Conservation (phyloP, 2,797 vertebrate species). For the Apogon hyalosoma region DNA sequence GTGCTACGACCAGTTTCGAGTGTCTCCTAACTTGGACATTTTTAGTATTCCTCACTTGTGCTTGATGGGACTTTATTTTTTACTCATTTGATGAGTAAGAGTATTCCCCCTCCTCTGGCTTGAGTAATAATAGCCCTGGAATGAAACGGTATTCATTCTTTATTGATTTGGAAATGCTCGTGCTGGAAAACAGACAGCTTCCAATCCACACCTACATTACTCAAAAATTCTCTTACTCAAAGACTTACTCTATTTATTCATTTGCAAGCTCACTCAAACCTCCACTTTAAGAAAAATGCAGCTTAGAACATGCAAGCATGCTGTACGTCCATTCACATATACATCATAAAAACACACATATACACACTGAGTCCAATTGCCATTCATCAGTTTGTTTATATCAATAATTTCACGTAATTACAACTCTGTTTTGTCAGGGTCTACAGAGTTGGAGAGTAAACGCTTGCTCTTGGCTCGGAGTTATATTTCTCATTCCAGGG, state of each 20-base stretch:
- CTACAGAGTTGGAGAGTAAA: conserved; percentile 61
- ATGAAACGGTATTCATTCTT: conserved; percentile 53
- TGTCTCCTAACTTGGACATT: conserved; percentile 57
- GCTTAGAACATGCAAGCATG: conserved; percentile 10
- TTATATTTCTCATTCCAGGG: conserved; percentile 67
- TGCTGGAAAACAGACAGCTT: conserved; percentile 21
- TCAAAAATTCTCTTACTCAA: conserved; percentile 30
- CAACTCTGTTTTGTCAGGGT: conserved; percentile 75
- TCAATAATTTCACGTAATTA: conserved; percentile 79
- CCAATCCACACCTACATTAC: conserved; percentile 25
- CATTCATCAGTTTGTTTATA: conserved; percentile 77
- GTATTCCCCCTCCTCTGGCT: conserved; percentile 4
- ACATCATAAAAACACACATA: conserved; percentile 12
- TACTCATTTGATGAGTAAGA: conserved; percentile 62
- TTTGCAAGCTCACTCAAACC: conserved; percentile 32
- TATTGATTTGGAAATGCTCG: conserved; percentile 34
- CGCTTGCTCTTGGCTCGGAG: conserved; percentile 63
- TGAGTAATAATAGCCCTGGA: conserved; percentile 39
- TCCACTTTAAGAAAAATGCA: conserved; percentile 18
- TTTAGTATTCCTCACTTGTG: conserved; percentile 60
- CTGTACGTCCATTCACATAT: conserved; percentile 13
- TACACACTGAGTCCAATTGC: conserved; percentile 37
- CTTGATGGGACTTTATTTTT: conserved; percentile 53
- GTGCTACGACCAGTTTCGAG: conserved; percentile 54
- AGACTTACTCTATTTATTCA: conserved; percentile 30